phyloP scores from a whole-genome alignment of 2,113 vertebrate genomes.

The Corythaeola cristata region DNA sequence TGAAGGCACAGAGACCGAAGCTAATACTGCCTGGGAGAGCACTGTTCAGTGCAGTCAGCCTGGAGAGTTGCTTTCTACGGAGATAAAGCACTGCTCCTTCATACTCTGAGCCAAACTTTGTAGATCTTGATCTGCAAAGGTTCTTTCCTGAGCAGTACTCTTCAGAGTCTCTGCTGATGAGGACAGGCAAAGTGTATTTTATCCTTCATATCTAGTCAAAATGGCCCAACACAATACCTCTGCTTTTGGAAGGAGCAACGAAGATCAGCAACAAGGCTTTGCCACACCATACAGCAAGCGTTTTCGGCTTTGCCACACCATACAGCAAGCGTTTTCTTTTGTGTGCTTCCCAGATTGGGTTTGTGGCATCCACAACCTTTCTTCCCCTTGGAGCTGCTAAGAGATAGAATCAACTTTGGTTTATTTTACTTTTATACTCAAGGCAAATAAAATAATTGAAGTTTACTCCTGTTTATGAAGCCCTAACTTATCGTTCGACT shows the following conservation, averaged over 20 bases:
- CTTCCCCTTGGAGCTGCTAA: neutral
- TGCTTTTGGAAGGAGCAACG: neutral
- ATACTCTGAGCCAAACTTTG: neutral
- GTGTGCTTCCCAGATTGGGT: neutral
- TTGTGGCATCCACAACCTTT: neutral
- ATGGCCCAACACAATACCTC: neutral
- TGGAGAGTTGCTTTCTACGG: fast-evolving
- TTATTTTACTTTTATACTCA: neutral
- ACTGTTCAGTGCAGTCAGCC: neutral
- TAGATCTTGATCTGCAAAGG: neutral
- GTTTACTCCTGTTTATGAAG: neutral
- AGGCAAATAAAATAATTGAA: neutral
- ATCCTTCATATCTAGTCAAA: neutral
- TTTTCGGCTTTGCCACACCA: neutral
- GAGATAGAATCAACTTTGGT: neutral
- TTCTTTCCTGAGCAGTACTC: neutral
- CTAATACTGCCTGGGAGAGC: neutral
- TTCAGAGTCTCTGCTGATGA: neutral
- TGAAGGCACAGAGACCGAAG: neutral
- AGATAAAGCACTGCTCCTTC: neutral
- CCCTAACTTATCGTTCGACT: neutral
- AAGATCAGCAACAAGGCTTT: neutral
- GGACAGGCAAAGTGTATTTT: neutral
- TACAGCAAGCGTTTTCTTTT: neutral
- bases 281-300: too few species aligned